Percentiles rank a stretch among this genome's conserved stretches.
These are phyloP conservation scores for Sinelater perroti DNA, from an alignment of 2,888 invertebrate species.

Conservation along the genomic window DNA sequence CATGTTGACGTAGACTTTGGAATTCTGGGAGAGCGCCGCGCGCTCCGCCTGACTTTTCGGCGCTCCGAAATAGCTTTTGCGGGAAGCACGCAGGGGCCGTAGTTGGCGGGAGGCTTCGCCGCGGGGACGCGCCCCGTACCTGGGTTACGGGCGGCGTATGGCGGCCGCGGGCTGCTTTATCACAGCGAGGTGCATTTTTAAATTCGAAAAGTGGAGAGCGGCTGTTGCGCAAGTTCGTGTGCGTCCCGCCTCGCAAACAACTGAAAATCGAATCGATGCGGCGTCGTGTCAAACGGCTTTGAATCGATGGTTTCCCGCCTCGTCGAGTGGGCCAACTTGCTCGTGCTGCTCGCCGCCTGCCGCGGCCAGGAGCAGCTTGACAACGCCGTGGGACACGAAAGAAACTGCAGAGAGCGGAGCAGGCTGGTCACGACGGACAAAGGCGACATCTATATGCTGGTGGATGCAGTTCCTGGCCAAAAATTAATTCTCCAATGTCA, in stretches of 20 bases:
- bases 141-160: too few relatives aligned
- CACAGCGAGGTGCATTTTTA: constrained; percentile 24
- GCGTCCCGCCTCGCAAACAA: constrained; percentile 43
- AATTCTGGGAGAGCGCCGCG: constrained; percentile 50
- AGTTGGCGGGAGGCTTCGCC: too few relatives aligned
- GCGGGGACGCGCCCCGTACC: too few relatives aligned
- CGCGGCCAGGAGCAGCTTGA: constrained; percentile 32
- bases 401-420: constrained; percentile 60
- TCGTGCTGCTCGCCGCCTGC: neutral
- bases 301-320: neutral
- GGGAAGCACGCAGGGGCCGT: too few relatives aligned
- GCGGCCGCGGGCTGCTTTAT: too few relatives aligned
- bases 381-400: constrained; percentile 45
- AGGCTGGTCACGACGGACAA: constrained; percentile 60
- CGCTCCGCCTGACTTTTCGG: constrained; percentile 42
- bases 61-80: constrained; percentile 40
- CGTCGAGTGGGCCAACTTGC: neutral
- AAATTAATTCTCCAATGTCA: constrained; percentile 62
- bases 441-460: constrained; percentile 61
- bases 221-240: constrained; percentile 40
- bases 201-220: constrained; percentile 37
- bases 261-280: constrained; percentile 38
- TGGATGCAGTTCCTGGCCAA: constrained; percentile 59
- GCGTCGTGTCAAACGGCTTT: constrained; percentile 2
- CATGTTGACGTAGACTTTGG: constrained; percentile 72